phyloP scores from a whole-genome alignment of 2,113 vertebrate genomes.

The Dissostichus mawsoni region DNA sequence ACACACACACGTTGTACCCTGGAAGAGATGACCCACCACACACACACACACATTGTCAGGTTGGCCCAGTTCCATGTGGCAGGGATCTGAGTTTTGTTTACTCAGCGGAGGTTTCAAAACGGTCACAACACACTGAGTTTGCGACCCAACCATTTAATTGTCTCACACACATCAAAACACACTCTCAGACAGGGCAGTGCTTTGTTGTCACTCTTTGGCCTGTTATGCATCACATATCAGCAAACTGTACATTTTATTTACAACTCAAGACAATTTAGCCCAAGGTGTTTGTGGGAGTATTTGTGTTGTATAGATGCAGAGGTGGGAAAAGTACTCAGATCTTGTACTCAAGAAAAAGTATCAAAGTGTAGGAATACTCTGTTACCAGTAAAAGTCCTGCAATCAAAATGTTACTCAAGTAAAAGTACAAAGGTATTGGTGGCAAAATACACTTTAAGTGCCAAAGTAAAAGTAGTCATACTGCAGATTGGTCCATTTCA shows the following conservation, averaged over 20 bases:
- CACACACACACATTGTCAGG: slow-evolving; percentile 30
- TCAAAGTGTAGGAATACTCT: too few species aligned
- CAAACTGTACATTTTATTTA: slow-evolving; percentile 29
- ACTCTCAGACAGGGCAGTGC: slow-evolving; percentile 5
- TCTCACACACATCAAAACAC: slow-evolving; percentile 44
- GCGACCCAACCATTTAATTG: slow-evolving; percentile 40
- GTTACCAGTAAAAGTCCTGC: too few species aligned
- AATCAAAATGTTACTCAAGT: too few species aligned
- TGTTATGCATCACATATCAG: slow-evolving; percentile 5
- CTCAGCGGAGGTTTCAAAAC: slow-evolving; percentile 28
- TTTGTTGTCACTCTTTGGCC: slow-evolving; percentile 42
- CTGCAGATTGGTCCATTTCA: too few species aligned
- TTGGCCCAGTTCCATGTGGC: slow-evolving; percentile 55
- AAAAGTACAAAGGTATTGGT: too few species aligned
- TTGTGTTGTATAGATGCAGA: neutral
- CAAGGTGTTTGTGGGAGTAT: slow-evolving; percentile 8
- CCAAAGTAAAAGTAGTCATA: too few species aligned
- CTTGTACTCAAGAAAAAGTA: too few species aligned
- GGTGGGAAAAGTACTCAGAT: too few species aligned
- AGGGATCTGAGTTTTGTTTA: slow-evolving; percentile 50
- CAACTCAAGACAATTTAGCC: slow-evolving; percentile 54
- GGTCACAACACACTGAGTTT: slow-evolving; percentile 32
- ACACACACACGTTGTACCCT: slow-evolving; percentile 16
- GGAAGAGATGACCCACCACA: slow-evolving; percentile 31
- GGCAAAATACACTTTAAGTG: too few species aligned